A percentile compares a stretch with the other conserved stretches of the same genome.
phyloP scores from a whole-genome alignment of 2,888 invertebrate species.

The Agonopterix heracliana region DNA sequence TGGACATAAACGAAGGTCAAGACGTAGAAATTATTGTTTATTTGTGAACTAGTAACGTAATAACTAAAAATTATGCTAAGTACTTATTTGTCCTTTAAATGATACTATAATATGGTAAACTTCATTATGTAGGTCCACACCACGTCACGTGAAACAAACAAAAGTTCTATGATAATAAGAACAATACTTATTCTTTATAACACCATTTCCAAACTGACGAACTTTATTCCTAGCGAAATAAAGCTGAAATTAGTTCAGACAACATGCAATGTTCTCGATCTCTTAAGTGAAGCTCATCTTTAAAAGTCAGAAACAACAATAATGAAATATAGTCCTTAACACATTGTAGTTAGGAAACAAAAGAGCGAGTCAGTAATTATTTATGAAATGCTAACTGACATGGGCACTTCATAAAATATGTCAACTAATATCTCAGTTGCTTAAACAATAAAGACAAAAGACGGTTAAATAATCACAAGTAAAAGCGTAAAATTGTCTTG shows the following conservation, averaged over 20 bases:
- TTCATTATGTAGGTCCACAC: too few species aligned
- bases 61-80: too few species aligned
- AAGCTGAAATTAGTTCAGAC: not conserved
- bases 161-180: not conserved
- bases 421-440: not conserved
- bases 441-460: not conserved
- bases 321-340: conserved; percentile 8
- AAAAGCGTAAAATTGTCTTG: not conserved
- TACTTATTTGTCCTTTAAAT: too few species aligned
- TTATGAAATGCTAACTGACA: not conserved
- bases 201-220: too few species aligned
- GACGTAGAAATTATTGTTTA: too few species aligned
- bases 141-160: too few species aligned
- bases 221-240: not conserved
- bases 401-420: not conserved
- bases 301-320: conserved; percentile 15
- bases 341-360: conserved; percentile 15
- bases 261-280: not conserved
- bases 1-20: too few species aligned
- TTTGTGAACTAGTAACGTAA: too few species aligned
- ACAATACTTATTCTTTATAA: not conserved
- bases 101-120: too few species aligned
- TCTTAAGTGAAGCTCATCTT: conserved; percentile 18
- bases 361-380: conserved; percentile 10
- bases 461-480: not conserved